Conservation (phyloP, 1,140 invertebrate genomes). For the Hirudo medicinalis region DNA sequence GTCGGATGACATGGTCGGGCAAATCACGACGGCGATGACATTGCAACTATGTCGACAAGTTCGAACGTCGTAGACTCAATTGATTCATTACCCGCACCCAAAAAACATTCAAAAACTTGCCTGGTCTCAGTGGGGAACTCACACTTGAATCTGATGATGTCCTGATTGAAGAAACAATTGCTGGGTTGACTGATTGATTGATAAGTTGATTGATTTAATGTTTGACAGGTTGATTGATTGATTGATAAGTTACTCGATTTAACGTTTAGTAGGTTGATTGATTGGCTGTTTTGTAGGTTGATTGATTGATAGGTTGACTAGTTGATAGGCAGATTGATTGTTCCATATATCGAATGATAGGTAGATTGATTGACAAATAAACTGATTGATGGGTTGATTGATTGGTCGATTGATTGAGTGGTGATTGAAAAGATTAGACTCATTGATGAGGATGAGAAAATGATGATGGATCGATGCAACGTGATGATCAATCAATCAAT, state of each 20-base stretch:
- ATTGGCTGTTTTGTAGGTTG: not conserved
- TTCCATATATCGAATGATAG: not conserved
- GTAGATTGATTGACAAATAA: not conserved
- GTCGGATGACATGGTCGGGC: no score
- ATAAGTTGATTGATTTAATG: not conserved
- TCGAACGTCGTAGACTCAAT: no score
- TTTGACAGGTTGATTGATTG: not conserved
- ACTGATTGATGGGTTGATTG: not conserved
- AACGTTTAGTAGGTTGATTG: not conserved
- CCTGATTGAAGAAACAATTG: not conserved
- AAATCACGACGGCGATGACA: no score
- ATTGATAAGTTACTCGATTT: not conserved
- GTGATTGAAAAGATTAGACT: not conserved
- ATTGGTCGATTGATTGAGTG: not conserved
- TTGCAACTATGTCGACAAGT: no score
- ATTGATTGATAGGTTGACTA: not conserved
- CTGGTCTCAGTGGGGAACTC: not conserved
- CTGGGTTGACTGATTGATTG: not conserved
- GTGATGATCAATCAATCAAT: constrained; percentile 1
- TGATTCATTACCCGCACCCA: no score
- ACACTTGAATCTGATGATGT: constrained; percentile 6
- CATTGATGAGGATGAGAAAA: not conserved
- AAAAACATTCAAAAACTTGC: not conserved
- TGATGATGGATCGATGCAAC: not conserved
- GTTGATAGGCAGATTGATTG: not conserved